A percentile compares a stretch with the other conserved stretches of the same genome.
phyloP scores from a whole-genome alignment of 2,888 invertebrate species.

The Pyrochroa serraticornis region DNA sequence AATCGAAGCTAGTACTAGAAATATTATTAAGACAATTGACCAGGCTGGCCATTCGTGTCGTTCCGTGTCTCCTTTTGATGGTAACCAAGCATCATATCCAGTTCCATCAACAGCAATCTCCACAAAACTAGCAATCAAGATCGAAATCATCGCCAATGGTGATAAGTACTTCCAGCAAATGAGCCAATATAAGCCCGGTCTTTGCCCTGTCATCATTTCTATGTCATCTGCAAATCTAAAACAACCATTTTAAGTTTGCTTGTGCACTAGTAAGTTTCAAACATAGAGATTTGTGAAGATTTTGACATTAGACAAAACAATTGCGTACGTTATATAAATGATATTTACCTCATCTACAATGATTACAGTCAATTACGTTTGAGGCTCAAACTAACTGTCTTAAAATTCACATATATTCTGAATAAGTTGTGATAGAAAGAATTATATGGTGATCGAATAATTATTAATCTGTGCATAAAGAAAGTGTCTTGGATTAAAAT shows the following conservation, averaged over 20 bases:
- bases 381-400: too few species aligned
- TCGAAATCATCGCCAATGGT: slow-evolving; percentile 86
- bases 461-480: too few species aligned
- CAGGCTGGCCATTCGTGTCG: slow-evolving; percentile 86
- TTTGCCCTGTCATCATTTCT: slow-evolving; percentile 90
- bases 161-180: slow-evolving; percentile 95
- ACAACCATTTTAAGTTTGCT: slow-evolving; percentile 8
- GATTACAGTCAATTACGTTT: too few species aligned
- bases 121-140: slow-evolving; percentile 81
- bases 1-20: slow-evolving; percentile 78
- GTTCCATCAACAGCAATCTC: slow-evolving; percentile 82
- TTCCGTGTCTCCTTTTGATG: slow-evolving; percentile 73
- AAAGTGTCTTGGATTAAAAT: too few species aligned
- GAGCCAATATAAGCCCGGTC: slow-evolving; percentile 89
- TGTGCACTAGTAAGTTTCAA: too few species aligned
- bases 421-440: too few species aligned
- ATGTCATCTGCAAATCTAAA: slow-evolving; percentile 90
- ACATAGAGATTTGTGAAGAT: too few species aligned
- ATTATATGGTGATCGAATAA: too few species aligned
- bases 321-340: too few species aligned
- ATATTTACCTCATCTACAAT: too few species aligned
- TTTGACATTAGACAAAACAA: too few species aligned
- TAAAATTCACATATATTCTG: too few species aligned
- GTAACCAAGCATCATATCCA: slow-evolving; percentile 85
- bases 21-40: slow-evolving; percentile 76